These are phyloP conservation scores for Drosophila orena DNA, from an alignment of 1,140 invertebrate genomes.

Conservation along the genomic window DNA sequence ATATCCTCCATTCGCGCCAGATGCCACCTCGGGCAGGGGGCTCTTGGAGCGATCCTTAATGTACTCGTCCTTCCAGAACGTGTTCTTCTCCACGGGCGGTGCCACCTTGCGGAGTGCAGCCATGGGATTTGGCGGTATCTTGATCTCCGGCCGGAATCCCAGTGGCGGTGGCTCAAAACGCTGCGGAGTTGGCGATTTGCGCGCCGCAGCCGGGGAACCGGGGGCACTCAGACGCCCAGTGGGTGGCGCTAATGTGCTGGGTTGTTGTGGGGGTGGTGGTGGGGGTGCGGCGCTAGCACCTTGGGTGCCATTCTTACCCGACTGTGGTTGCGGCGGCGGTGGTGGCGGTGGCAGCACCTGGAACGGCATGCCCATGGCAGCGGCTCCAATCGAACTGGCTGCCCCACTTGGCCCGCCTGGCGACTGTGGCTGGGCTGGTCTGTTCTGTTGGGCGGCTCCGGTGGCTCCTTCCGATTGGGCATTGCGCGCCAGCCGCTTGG, in stretches of 20 bases:
- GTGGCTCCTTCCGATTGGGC: slow-evolving; percentile 86
- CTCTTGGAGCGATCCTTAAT: slow-evolving; percentile 78
- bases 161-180: slow-evolving; percentile 82
- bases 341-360: slow-evolving; percentile 89
- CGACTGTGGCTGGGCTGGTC: slow-evolving; percentile 77
- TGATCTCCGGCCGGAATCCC: slow-evolving; percentile 88
- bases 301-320: slow-evolving; percentile 77
- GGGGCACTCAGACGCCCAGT: slow-evolving; percentile 73
- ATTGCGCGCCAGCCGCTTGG: slow-evolving; percentile 88
- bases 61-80: slow-evolving; percentile 84
- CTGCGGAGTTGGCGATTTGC: slow-evolving; percentile 84
- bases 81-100: slow-evolving; percentile 84
- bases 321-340: slow-evolving; percentile 80
- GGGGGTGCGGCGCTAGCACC: slow-evolving; percentile 84
- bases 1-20: slow-evolving; percentile 9
- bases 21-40: slow-evolving; percentile 61
- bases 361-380: slow-evolving; percentile 88
- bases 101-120: slow-evolving; percentile 85
- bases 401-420: slow-evolving; percentile 67
- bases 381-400: slow-evolving; percentile 73
- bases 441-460: slow-evolving; percentile 76
- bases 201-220: slow-evolving; percentile 83
- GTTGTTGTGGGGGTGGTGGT: slow-evolving; percentile 86
- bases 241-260: slow-evolving; percentile 84
- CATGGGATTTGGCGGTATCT: slow-evolving; percentile 89